Base-by-base conservation (phyloP, 2,797 vertebrate species). In the Alexandromys oeconomus region DNA sequence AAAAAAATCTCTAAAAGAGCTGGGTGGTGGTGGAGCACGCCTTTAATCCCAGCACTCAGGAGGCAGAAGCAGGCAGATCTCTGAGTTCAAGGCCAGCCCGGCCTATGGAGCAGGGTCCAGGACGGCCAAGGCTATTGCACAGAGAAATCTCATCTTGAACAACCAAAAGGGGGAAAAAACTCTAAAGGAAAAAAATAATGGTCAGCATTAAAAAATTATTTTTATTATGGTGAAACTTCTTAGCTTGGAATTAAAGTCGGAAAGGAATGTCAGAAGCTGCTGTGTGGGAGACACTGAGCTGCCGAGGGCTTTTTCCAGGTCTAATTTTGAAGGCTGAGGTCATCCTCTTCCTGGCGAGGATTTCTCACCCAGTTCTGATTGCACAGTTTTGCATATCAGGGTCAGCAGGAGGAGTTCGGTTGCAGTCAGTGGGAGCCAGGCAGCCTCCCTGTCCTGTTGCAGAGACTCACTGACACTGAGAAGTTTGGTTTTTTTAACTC, bases 251-350 rank as follows among this genome's bases (percentile, higher is more conserved):
- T 84, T 93, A 11, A 80, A 91, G 90, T 93, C 63, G 34, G 54
- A 67, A 61, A 48, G 79, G 57, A 93, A 91, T 89, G 74, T 40
- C 59, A 61, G 17, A 93, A 79, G 31, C 51, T 37, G n/a, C 46
- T 93, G 5, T 46, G 31, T 69, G 80, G 54, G 43, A 94, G 82
- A 63, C 74, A 74, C 3, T 63, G 48, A 91, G 31, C n/a, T 86
- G 6, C 89, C 76, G 78, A 96, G 86, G 93, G 82, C 88, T 94
- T 91, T 91, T 95, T 59, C 92, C 51, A 95, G 88, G 95, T 97
- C 94, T 98, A 91, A 97, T 96, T 97, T 97, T 63, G 96, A 96
- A 95, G 80, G 37, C 96, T 97, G 97, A 98, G 92, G 90, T 97
- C 97, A 96, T 95, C 43, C 48, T 91, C 76, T 96, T 93, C 85